Conservation (phyloP, 2,113 vertebrate genomes). For the Lonchura striata region DNA sequence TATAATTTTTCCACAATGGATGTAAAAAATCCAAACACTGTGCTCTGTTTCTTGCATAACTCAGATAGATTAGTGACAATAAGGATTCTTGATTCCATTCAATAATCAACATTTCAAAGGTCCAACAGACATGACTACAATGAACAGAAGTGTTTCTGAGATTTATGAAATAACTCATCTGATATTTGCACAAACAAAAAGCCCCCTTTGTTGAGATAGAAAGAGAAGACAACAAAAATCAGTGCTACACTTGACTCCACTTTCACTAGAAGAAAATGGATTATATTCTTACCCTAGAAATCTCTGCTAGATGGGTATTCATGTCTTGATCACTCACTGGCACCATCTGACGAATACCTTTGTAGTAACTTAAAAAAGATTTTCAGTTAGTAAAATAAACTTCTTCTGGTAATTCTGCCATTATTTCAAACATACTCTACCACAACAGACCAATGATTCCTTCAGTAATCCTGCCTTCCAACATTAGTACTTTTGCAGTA, state of each 20-base stretch:
- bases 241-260: not conserved
- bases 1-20: not conserved
- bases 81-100: not conserved
- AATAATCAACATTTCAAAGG: not conserved
- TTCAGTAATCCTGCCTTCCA: not conserved
- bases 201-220: not conserved
- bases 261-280: not conserved
- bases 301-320: conserved; percentile 98
- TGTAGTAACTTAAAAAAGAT: conserved; percentile 85
- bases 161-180: not conserved
- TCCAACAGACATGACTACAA: not conserved
- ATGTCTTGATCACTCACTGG: conserved; percentile 98
- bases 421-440: not conserved
- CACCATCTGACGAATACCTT: conserved; percentile 94
- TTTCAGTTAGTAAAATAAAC: not conserved
- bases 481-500: not conserved
- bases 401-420: not conserved
- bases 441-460: not conserved
- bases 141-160: not conserved
- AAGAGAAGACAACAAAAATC: not conserved
- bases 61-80: not conserved
- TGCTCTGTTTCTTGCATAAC: not conserved
- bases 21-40: not conserved
- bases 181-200: not conserved
- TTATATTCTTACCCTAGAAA: conserved; percentile 89